phyloP scores from a whole-genome alignment of 2,113 vertebrate species.

The Heptranchias perlo region DNA sequence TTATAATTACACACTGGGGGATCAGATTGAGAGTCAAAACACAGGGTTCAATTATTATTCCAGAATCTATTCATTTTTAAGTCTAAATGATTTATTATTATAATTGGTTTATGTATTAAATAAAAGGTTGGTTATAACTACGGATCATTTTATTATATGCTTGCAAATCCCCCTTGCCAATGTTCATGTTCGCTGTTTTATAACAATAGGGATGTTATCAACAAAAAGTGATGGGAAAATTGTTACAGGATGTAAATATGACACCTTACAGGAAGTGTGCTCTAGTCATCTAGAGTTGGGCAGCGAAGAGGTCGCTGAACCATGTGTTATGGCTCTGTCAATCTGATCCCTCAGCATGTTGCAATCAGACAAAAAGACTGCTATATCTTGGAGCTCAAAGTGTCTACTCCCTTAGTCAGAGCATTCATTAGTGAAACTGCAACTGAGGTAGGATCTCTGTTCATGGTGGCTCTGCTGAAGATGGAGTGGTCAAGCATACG shows the following conservation, averaged over 20 bases:
- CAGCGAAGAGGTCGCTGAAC: background rate
- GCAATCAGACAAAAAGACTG: no score
- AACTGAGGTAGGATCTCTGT: no score
- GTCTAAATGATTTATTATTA: background rate
- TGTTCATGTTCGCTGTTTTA: background rate
- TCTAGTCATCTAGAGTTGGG: background rate
- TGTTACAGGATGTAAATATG: background rate
- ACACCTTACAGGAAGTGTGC: background rate
- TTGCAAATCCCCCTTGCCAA: background rate
- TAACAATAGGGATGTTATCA: background rate
- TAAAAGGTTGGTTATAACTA: background rate
- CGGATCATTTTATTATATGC: background rate
- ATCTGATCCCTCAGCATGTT: no score
- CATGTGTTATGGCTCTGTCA: no score
- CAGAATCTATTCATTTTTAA: background rate
- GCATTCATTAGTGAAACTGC: no score
- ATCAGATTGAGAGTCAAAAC: no score
- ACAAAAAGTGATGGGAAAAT: background rate
- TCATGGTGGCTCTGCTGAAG: no score
- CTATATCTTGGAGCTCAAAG: no score
- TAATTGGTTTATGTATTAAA: background rate
- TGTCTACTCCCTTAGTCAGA: no score
- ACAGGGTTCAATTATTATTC: conserved; percentile 16
- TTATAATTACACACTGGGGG: background rate
- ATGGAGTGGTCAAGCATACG: no score